These are phyloP conservation scores for Cephus spinipes DNA, from an alignment of 2,888 invertebrate species.

Conservation along the genomic window DNA sequence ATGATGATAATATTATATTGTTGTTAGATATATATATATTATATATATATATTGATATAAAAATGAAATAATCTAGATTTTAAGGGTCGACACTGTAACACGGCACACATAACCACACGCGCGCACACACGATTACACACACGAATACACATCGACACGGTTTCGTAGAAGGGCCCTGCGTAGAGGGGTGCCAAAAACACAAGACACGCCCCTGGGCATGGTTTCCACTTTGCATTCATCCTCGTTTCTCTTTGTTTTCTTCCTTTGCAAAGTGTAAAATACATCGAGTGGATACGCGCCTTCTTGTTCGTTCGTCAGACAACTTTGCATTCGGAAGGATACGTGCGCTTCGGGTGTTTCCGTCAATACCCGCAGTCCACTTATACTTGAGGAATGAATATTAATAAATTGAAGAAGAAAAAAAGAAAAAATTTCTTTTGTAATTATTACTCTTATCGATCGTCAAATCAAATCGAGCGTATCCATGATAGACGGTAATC, in stretches of 20 bases:
- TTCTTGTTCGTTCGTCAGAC: not conserved
- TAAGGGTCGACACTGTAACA: conserved; percentile 16
- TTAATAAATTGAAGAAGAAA: conserved; percentile 8
- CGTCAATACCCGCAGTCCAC: not conserved
- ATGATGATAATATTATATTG: conserved; percentile 64
- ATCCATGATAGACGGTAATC: conserved; percentile 24
- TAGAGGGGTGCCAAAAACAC: conserved; percentile 27
- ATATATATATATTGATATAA: conserved; percentile 54
- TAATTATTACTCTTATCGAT: not conserved
- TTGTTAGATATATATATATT: conserved; percentile 63
- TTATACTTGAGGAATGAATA: not conserved
- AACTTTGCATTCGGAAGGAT: not conserved
- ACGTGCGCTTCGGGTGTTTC: not conserved
- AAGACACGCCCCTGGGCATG: conserved; percentile 27
- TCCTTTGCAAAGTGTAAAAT: not conserved
- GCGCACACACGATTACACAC: conserved; percentile 22
- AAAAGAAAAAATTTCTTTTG: conserved; percentile 20
- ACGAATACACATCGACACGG: conserved; percentile 25
- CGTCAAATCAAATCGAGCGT: not conserved
- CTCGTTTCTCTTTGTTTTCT: not conserved
- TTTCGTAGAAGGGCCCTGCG: conserved; percentile 39
- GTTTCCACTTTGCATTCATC: conserved; percentile 24
- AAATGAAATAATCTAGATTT: conserved; percentile 43
- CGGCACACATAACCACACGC: conserved; percentile 6
- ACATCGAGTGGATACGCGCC: not conserved